Percentiles rank a stretch among this genome's conserved stretches.
Conservation (phyloP, 1,140 invertebrate species). For the Heliconius himera region DNA sequence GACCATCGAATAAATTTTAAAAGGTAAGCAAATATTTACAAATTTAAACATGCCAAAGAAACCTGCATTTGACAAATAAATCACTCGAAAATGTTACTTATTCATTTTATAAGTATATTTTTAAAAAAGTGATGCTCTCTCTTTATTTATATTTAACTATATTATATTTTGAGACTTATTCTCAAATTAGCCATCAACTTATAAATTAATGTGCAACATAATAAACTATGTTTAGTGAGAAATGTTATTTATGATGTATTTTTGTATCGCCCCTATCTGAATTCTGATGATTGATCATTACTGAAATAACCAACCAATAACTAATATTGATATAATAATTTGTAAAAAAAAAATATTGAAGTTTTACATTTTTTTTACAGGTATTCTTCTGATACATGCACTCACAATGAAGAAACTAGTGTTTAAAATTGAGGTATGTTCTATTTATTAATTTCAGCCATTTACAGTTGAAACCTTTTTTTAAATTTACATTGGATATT, state of each 20-base stretch:
- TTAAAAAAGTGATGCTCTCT: too few relatives aligned
- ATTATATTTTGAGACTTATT: too few relatives aligned
- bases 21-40: not conserved
- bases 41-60: not conserved
- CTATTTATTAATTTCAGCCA: too few relatives aligned
- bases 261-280: constrained; percentile 3
- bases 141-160: too few relatives aligned
- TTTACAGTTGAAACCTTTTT: too few relatives aligned
- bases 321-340: too few relatives aligned
- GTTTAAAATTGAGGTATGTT: not conserved
- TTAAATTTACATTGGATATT: too few relatives aligned
- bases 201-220: too few relatives aligned
- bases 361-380: not conserved
- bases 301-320: not conserved
- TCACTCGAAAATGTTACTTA: too few relatives aligned
- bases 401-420: not conserved
- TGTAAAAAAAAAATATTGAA: not conserved
- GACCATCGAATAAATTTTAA: not conserved
- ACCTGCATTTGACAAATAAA: too few relatives aligned
- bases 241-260: not conserved
- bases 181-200: too few relatives aligned
- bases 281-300: constrained; percentile 4
- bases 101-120: too few relatives aligned
- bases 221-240: not conserved
- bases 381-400: not conserved